Conservation (phyloP, 2,797 vertebrate genomes). For the Melanogrammus aeglefinus region DNA sequence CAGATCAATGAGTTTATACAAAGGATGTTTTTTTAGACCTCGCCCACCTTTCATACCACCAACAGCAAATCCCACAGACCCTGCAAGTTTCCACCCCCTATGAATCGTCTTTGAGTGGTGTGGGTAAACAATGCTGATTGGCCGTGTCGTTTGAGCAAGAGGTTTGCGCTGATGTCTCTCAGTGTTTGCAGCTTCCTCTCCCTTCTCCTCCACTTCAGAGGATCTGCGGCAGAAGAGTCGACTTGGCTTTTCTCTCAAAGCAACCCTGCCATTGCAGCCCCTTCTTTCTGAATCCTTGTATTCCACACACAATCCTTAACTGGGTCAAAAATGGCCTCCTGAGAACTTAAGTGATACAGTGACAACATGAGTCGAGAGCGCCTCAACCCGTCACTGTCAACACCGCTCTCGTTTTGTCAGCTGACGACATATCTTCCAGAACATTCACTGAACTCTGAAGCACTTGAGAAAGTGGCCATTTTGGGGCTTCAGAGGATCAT, state of each 20-base stretch:
- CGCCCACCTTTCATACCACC: background rate
- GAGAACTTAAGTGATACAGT: conserved; percentile 36
- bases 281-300: conserved; percentile 11
- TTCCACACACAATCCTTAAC: conserved; percentile 36
- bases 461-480: conserved; percentile 30
- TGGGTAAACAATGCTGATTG: background rate
- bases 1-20: background rate
- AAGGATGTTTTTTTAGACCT: background rate
- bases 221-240: background rate
- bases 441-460: conserved; percentile 32
- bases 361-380: conserved; percentile 41
- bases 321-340: conserved; percentile 56
- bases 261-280: conserved; percentile 15
- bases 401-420: conserved; percentile 39
- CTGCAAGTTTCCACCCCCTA: background rate
- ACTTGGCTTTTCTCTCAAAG: conserved; percentile 1
- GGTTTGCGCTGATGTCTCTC: background rate
- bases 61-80: background rate
- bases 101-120: conserved; percentile 2
- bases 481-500: conserved; percentile 34
- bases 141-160: background rate
- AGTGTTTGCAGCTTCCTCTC: background rate
- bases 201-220: background rate
- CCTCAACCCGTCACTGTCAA: conserved; percentile 51
- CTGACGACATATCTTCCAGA: conserved; percentile 39